Evolutionary conservation across 2,888 invertebrate genomes (phyloP).

Genomic region (Chloroclystis v-ata): DNA sequence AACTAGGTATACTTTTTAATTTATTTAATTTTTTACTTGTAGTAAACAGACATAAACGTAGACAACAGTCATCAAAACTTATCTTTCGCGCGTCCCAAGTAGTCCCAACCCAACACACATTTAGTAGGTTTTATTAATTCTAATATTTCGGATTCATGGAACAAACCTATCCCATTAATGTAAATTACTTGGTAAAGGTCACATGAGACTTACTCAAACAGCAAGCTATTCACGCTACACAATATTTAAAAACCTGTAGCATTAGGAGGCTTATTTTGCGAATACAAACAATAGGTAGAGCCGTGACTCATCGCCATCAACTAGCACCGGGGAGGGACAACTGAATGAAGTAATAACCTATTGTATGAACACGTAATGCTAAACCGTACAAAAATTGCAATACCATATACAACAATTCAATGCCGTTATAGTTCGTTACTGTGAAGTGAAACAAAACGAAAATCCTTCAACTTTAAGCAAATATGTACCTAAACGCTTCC

Average conservation of each 20-base stretch:
- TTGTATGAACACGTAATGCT: slow-evolving; percentile 6
- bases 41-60: no score
- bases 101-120: no score
- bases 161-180: no score
- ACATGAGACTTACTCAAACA: no score
- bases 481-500: no score
- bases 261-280: neutral
- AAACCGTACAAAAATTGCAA: slow-evolving; percentile 7
- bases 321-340: neutral
- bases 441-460: slow-evolving; percentile 16
- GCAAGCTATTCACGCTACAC: no score
- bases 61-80: no score
- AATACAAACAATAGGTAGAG: neutral
- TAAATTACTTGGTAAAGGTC: no score
- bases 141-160: no score
- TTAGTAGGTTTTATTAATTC: no score
- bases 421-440: slow-evolving; percentile 13
- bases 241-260: neutral
- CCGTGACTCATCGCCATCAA: neutral
- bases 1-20: no score
- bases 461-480: neutral
- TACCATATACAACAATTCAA: neutral
- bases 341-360: neutral
- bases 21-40: no score
- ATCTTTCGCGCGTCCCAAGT: neutral